Evolutionary conservation across 1,140 invertebrate species (phyloP).

Genomic region (fruit fly (Drosophila melanogaster)): DNA sequence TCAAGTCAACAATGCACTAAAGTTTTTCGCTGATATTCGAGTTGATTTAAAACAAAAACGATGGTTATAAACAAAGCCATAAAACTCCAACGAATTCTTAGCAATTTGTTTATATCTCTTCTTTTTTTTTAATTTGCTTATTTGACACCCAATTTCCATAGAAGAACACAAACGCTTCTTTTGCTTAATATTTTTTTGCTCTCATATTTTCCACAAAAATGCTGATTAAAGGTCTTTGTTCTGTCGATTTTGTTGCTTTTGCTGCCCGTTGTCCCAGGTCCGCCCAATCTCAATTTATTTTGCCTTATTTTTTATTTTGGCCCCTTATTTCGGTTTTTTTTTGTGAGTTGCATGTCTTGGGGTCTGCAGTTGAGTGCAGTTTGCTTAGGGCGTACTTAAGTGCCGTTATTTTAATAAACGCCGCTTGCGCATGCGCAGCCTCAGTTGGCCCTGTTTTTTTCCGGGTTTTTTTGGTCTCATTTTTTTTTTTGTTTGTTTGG

Average conservation of each 20-base stretch:
- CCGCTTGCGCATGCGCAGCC: conserved; percentile 66
- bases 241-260: conserved; percentile 14
- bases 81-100: not conserved
- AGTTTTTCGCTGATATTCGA: not conserved
- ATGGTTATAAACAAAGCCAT: not conserved
- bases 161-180: conserved; percentile 24
- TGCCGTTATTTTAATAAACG: conserved; percentile 82
- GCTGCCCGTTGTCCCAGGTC: conserved; percentile 24
- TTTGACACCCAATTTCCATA: conserved; percentile 8
- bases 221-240: conserved; percentile 56
- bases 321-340: conserved; percentile 11
- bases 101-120: not conserved
- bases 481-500: conserved; percentile 9
- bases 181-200: not conserved
- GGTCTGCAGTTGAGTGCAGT: conserved; percentile 53
- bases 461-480: conserved; percentile 4
- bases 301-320: conserved; percentile 26
- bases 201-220: conserved; percentile 21
- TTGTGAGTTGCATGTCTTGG: conserved; percentile 46
- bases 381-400: conserved; percentile 81
- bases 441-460: conserved; percentile 15
- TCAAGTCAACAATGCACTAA: conserved; percentile 9
- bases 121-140: conserved; percentile 4
- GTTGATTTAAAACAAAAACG: too few relatives aligned
- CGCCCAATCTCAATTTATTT: conserved; percentile 51